phyloP scores from a whole-genome alignment of 2,113 vertebrate species.

The Chamaetylas fuelleborni region DNA sequence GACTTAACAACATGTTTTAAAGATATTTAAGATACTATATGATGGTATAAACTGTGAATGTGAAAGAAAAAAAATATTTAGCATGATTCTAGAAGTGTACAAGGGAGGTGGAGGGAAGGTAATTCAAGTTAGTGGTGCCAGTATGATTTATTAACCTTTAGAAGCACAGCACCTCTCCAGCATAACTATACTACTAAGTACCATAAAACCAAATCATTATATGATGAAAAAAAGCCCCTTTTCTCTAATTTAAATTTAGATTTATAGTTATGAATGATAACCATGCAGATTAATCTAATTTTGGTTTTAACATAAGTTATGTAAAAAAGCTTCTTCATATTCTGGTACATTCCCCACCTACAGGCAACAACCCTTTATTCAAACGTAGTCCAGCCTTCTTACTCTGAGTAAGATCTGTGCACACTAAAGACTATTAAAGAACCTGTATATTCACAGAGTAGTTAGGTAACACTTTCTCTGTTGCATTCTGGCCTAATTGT shows the following conservation, averaged over 20 bases:
- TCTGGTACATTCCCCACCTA: conserved; percentile 1
- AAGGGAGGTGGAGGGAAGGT: not conserved
- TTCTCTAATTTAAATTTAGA: not conserved
- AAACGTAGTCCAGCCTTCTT: not conserved
- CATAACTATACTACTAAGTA: not conserved
- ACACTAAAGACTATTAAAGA: not conserved
- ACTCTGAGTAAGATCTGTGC: not conserved
- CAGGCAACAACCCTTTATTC: not conserved
- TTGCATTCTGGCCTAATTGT: not conserved
- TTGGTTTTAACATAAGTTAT: not conserved
- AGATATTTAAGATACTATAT: not conserved
- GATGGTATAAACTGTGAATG: not conserved
- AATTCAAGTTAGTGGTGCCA: not conserved
- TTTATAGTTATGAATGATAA: not conserved
- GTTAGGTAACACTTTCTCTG: not conserved
- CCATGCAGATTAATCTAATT: not conserved
- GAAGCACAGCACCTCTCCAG: not conserved
- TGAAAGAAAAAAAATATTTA: not conserved
- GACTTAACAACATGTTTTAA: not conserved
- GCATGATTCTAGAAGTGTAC: not conserved
- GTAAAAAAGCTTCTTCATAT: not conserved
- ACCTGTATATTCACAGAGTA: not conserved
- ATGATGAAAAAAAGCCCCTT: not conserved
- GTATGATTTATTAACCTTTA: not conserved
- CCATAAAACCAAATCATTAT: not conserved